Evolutionary conservation across 2,797 vertebrate genomes (phyloP).

Genomic region (Sebastes diaconus): DNA sequence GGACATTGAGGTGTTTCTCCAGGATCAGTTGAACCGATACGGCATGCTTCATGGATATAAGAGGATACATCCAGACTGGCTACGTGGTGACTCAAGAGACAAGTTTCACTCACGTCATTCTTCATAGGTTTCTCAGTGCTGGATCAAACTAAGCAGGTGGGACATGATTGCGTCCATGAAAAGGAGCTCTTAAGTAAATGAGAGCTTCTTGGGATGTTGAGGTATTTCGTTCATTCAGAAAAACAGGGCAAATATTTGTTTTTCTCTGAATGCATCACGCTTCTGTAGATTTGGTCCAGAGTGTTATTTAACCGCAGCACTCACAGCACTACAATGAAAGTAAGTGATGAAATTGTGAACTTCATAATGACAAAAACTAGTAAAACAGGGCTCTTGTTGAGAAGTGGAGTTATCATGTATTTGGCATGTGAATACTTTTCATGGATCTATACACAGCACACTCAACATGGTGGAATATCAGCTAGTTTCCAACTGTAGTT

Average conservation of each 20-base stretch:
- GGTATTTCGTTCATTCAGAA: not conserved
- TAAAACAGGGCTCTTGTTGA: not conserved
- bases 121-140: not conserved
- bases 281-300: not conserved
- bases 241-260: not conserved
- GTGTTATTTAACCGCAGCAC: not conserved
- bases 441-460: not conserved
- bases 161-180: not conserved
- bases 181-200: not conserved
- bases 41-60: not conserved
- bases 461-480: not conserved
- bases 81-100: not conserved
- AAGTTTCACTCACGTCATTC: not conserved
- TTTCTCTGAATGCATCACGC: not conserved
- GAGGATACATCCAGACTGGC: not conserved
- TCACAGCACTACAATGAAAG: not conserved
- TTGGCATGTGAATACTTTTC: not conserved
- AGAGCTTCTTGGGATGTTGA: not conserved
- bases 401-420: not conserved
- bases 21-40: not conserved
- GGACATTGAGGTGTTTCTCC: not conserved
- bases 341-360: not conserved
- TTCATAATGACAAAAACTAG: not conserved
- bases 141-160: not conserved
- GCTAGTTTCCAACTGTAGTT: not conserved